Base-by-base conservation (phyloP, 1,140 invertebrate species). In the Cephus cinctus region DNA sequence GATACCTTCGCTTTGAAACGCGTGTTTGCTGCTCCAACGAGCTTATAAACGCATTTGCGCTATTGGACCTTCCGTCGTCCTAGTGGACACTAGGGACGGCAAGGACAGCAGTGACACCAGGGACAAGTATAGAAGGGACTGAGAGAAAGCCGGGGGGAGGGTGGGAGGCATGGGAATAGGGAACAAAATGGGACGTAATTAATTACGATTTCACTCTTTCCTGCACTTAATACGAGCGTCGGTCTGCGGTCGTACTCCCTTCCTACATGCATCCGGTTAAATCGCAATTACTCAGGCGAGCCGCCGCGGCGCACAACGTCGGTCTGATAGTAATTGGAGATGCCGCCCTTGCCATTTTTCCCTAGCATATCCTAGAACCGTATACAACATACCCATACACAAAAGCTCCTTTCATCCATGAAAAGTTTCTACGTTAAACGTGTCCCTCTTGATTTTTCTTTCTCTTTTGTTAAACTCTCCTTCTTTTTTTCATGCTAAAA, bases 131-230 rank as follows among this genome's bases (percentile, higher is more conserved):
- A 34, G n/a, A 16, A 34, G 16, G 32, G 16, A 16, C 12, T n/a
- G n/a, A 34, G n/a, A 4, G 32, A n/a, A 16, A 4, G 32, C 12
- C n/a, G 32, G 11, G 32, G 38, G 18, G 21, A 43, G 16, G 11
- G 21, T 23, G 20, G 21, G n/a, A 12, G 4, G 40, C 4, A 23
- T 16, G n/a, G 40, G 19, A 15, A 20, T 32, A 14, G n/a, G 12
- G 2, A 18, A 42, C 43, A 50, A 56, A 42, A 31, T 40, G 41
- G 51, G 49, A 59, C 52, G 63, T 64, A 67, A 69, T 69, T 69
- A 69, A 69, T 69, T 65, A 57, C 61, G 61, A 67, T 67, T 68
- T 67, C 60, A 63, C 64, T 67, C 62, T 61, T 66, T 68, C 54
- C 52, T 63, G 56, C 57, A 59, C 56, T 65, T 67, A 57, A 63